phyloP scores from a whole-genome alignment of 2,797 vertebrate genomes.

The Diplodus puntazzo region DNA sequence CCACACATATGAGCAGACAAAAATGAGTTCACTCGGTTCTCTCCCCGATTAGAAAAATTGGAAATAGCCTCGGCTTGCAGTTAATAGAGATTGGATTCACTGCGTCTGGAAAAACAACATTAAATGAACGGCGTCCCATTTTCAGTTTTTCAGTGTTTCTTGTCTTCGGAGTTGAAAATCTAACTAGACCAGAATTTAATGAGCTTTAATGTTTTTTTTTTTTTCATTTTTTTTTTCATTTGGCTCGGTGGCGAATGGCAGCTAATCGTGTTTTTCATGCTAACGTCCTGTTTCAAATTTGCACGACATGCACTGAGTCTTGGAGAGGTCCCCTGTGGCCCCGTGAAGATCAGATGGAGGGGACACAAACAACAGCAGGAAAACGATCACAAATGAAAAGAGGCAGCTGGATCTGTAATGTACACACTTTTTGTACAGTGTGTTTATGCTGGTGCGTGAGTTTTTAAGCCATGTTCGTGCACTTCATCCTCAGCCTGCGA shows the following conservation, averaged over 20 bases:
- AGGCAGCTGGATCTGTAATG: background rate
- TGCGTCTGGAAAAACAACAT: background rate
- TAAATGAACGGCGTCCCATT: background rate
- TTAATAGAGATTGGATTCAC: background rate
- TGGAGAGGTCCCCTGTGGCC: too few species aligned
- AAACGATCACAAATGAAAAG: too few species aligned
- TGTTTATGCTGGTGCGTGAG: background rate
- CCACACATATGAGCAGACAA: background rate
- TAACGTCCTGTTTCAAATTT: background rate
- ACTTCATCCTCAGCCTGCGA: slow-evolving; percentile 21
- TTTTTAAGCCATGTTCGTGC: background rate
- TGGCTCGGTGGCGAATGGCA: background rate
- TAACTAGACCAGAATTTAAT: background rate
- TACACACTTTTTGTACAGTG: background rate
- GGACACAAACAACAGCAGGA: too few species aligned
- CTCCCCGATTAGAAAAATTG: background rate
- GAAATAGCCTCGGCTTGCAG: background rate
- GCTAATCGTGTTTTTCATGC: background rate
- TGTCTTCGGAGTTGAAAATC: background rate
- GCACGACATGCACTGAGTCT: too few species aligned
- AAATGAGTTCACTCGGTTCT: background rate
- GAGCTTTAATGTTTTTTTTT: background rate
- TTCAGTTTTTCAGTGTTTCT: background rate
- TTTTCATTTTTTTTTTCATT: background rate
- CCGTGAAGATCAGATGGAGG: too few species aligned